Conservation (phyloP, 2,888 invertebrate species). For the Tetrapedia diversipes region DNA sequence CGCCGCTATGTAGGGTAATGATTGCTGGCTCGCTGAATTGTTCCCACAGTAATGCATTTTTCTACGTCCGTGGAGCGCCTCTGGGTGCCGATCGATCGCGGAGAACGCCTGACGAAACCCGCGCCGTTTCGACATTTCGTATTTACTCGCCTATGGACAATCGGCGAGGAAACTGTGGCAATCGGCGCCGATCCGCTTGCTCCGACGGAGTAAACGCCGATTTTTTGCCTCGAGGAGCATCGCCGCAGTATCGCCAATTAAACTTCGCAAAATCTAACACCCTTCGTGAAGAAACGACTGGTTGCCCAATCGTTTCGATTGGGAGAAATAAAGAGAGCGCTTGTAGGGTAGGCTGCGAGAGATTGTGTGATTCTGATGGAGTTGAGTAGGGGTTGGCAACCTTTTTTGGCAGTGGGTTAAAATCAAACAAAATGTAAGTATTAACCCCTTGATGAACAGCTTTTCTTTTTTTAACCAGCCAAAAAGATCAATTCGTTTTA, state of each 20-base stretch:
- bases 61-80: slow-evolving; percentile 42
- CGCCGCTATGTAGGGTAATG: slow-evolving; percentile 49
- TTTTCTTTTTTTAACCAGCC: no score
- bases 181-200: slow-evolving; percentile 26
- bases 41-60: slow-evolving; percentile 63
- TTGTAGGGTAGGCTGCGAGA: no score
- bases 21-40: slow-evolving; percentile 51
- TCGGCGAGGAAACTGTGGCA: slow-evolving; percentile 47
- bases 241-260: slow-evolving; percentile 7
- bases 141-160: slow-evolving; percentile 57
- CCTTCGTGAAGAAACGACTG: no score
- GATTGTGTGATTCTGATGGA: no score
- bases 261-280: slow-evolving; percentile 3
- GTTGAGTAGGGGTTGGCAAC: no score
- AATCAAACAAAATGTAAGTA: no score
- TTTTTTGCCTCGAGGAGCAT: slow-evolving; percentile 16
- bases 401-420: no score
- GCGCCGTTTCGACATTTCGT: slow-evolving; percentile 62
- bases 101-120: slow-evolving; percentile 66
- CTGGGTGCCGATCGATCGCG: slow-evolving; percentile 58
- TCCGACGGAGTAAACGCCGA: slow-evolving; percentile 1
- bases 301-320: no score
- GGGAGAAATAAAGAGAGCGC: no score
- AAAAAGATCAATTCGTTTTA: no score
- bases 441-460: no score